These are phyloP conservation scores for Barypeithes pellucidus DNA, from an alignment of 2,888 invertebrate species.

Conservation along the genomic window DNA sequence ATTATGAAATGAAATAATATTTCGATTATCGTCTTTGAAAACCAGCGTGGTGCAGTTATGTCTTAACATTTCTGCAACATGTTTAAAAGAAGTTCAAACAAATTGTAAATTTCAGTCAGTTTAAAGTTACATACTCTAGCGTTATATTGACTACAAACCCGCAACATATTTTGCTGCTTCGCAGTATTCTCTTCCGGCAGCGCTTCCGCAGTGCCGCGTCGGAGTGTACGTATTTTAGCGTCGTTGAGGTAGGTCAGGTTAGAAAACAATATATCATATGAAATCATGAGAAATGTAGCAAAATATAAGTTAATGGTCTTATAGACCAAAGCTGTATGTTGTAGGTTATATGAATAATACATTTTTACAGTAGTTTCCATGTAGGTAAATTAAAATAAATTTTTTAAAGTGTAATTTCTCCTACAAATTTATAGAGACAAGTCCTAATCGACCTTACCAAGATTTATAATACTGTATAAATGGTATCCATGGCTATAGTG, in stretches of 20 bases:
- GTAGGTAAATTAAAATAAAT: no score
- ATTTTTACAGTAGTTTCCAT: no score
- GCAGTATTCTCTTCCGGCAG: background rate
- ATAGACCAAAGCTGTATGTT: no score
- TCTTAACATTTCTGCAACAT: background rate
- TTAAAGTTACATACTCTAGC: background rate
- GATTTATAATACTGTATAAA: no score
- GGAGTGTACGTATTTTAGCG: background rate
- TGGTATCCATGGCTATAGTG: no score
- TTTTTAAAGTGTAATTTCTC: no score
- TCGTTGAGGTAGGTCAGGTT: background rate
- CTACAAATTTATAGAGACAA: no score
- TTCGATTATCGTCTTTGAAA: no score
- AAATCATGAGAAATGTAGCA: background rate
- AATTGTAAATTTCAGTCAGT: background rate
- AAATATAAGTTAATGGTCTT: background rate
- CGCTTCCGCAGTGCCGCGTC: slow-evolving; percentile 1
- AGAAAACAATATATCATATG: background rate
- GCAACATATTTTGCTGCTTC: background rate
- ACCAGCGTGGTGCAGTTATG: background rate
- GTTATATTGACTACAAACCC: background rate
- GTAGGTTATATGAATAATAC: no score
- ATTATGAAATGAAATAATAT: no score
- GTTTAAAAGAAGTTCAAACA: background rate
- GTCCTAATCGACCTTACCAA: no score